These are phyloP conservation scores for Pangasius sanitwongsei DNA, from an alignment of 2,797 vertebrate species.

Conservation along the genomic window DNA sequence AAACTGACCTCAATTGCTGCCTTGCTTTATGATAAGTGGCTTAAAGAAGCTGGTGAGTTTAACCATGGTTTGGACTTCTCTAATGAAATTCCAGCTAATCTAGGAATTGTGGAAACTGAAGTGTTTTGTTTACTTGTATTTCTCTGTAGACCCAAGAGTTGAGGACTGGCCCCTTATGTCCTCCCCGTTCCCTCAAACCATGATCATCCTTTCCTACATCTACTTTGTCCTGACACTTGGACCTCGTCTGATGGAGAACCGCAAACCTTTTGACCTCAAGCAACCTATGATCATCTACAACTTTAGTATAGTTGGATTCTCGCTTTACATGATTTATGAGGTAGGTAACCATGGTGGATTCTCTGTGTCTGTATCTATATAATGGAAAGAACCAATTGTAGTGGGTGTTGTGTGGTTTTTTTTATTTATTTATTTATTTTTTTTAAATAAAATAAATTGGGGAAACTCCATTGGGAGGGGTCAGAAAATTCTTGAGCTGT, in stretches of 20 bases:
- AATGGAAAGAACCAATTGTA: background rate
- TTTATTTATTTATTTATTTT: too few relatives aligned
- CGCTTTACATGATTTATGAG: slow-evolving; percentile 85
- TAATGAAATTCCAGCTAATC: background rate
- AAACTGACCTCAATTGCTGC: slow-evolving; percentile 79
- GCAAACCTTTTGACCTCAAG: slow-evolving; percentile 84
- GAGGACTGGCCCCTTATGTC: slow-evolving; percentile 84
- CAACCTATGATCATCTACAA: slow-evolving; percentile 81
- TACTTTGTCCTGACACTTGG: slow-evolving; percentile 83
- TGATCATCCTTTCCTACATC: slow-evolving; percentile 79
- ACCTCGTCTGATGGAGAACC: slow-evolving; percentile 86
- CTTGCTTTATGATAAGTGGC: slow-evolving; percentile 78
- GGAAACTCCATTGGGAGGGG: background rate
- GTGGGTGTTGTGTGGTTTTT: too few relatives aligned
- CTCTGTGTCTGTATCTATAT: background rate
- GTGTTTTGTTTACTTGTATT: background rate
- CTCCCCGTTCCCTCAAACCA: slow-evolving; percentile 80
- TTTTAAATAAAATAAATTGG: too few relatives aligned
- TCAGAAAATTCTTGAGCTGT: background rate
- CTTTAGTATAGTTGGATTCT: slow-evolving; percentile 78
- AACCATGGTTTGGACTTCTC: background rate
- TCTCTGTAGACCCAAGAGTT: slow-evolving; percentile 77
- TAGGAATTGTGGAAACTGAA: background rate
- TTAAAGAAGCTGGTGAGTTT: slow-evolving; percentile 80
- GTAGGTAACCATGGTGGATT: slow-evolving; percentile 65